Conservation (phyloP, 2,888 invertebrate species). For the Bellardia pandia region DNA sequence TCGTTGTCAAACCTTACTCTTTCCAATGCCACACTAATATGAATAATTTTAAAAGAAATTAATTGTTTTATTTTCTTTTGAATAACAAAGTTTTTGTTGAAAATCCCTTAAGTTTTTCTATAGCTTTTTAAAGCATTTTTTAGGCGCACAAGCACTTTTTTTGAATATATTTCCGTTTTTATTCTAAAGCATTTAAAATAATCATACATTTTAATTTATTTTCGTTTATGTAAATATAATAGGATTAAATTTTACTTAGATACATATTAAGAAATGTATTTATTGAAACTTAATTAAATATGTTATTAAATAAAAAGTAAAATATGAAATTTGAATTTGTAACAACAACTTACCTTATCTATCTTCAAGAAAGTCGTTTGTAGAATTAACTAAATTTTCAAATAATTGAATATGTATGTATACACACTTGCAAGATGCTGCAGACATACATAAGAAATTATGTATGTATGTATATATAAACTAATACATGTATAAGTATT, state of each 20-base stretch:
- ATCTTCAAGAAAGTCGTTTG: constrained; percentile 19
- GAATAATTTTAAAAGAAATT: too few relatives aligned
- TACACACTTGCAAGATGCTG: background rate
- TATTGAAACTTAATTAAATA: constrained; percentile 39
- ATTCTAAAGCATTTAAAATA: too few relatives aligned
- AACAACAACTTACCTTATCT: constrained; percentile 50
- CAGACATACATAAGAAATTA: background rate
- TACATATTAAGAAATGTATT: constrained; percentile 9
- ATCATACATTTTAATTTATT: background rate
- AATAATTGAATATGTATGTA: constrained; percentile 49
- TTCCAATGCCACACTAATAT: too few relatives aligned
- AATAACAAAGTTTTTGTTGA: too few relatives aligned
- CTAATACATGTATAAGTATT: constrained; percentile 23
- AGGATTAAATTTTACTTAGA: background rate
- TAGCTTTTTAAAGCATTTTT: too few relatives aligned
- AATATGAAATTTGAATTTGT: background rate
- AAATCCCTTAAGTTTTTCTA: too few relatives aligned
- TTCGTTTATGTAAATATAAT: constrained; percentile 6
- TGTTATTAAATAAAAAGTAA: constrained; percentile 19
- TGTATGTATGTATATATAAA: background rate
- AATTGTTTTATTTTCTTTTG: too few relatives aligned
- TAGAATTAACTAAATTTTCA: constrained; percentile 53
- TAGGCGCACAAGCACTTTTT: too few relatives aligned
- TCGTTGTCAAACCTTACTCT: too few relatives aligned
- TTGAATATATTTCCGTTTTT: too few relatives aligned